Conservation (phyloP, 2,797 vertebrate species). For the Alca torda region DNA sequence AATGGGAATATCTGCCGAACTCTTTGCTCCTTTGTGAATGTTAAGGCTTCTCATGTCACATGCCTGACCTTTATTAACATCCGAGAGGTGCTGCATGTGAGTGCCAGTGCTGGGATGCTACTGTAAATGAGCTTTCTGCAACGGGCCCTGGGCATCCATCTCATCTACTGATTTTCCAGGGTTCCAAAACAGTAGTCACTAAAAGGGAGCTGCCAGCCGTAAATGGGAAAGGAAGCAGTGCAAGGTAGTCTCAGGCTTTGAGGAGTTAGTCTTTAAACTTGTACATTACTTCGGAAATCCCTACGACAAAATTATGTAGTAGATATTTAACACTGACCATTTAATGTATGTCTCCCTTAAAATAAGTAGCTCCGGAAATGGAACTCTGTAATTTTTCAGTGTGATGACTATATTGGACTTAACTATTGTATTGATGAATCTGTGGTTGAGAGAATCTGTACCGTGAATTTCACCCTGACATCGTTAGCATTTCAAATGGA, state of each 20-base stretch:
- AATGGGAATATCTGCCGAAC: background rate
- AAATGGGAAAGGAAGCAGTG: background rate
- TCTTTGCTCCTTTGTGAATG: background rate
- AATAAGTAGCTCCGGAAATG: background rate
- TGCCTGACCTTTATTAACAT: background rate
- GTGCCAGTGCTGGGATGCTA: background rate
- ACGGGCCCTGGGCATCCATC: background rate
- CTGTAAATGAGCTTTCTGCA: background rate
- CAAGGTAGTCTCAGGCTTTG: background rate
- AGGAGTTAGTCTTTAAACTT: background rate
- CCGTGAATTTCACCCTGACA: background rate
- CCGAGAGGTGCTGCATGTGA: background rate
- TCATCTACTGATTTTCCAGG: background rate
- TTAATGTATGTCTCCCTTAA: background rate
- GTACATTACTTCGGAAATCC: background rate
- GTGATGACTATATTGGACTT: background rate
- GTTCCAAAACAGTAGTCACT: background rate
- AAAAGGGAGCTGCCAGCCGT: background rate
- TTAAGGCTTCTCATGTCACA: background rate
- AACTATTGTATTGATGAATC: background rate
- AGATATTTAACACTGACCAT: background rate
- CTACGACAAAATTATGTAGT: background rate
- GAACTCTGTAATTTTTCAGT: background rate
- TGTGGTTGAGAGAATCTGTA: background rate
- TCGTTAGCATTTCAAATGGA: background rate